Conservation (phyloP, 2,888 invertebrate species). For the Pammene aurita region DNA sequence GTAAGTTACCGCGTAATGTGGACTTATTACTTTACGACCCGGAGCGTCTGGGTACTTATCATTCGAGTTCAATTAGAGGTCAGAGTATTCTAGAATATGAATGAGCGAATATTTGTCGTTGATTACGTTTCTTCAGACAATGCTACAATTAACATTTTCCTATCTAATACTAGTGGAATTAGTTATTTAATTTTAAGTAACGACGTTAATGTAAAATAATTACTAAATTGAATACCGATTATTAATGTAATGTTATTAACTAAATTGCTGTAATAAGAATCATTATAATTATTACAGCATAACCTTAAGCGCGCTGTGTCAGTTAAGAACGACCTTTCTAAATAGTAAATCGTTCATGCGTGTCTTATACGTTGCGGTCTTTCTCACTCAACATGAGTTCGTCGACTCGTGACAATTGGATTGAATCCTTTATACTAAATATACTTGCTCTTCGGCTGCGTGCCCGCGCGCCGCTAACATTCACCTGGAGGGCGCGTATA, state of each 20-base stretch:
- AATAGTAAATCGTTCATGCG: too few relatives aligned
- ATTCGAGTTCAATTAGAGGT: slow-evolving; percentile 35
- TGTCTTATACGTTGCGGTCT: too few relatives aligned
- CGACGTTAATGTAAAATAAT: too few relatives aligned
- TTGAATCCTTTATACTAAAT: too few relatives aligned
- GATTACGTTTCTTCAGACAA: slow-evolving; percentile 4
- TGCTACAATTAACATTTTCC: slow-evolving; percentile 15
- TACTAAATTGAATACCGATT: too few relatives aligned
- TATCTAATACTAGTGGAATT: neutral
- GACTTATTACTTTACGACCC: neutral
- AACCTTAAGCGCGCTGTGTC: too few relatives aligned
- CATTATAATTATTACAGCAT: too few relatives aligned
- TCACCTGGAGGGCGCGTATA: slow-evolving; percentile 15
- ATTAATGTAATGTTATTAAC: too few relatives aligned
- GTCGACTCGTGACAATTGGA: too few relatives aligned
- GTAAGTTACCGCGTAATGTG: neutral
- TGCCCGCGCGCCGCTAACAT: slow-evolving; percentile 20
- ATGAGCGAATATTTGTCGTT: slow-evolving; percentile 21
- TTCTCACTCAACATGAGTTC: too few relatives aligned
- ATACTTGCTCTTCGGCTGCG: neutral
- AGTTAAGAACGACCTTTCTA: too few relatives aligned
- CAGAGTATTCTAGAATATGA: slow-evolving; percentile 30
- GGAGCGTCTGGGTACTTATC: slow-evolving; percentile 27
- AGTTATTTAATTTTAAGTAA: neutral
- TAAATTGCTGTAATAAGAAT: too few relatives aligned